phyloP scores from a whole-genome alignment of 2,888 invertebrate genomes.

The Protophormia terraenovae region DNA sequence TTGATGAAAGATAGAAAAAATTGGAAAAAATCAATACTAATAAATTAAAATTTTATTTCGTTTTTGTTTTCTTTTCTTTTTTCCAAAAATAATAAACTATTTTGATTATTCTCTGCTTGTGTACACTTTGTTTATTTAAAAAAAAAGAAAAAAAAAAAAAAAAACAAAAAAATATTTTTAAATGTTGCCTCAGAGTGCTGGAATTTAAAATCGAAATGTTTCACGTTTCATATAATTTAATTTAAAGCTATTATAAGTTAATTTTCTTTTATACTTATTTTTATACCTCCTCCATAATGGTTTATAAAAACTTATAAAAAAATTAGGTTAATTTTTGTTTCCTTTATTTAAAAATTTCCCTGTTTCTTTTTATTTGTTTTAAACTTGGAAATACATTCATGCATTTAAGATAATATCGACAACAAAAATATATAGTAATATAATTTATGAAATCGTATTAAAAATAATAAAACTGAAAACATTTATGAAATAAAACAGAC shows the following conservation, averaged over 20 bases:
- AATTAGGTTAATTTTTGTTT: conserved; percentile 27
- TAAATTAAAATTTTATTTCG: not conserved
- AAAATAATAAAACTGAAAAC: conserved; percentile 42
- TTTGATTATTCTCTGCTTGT: not conserved
- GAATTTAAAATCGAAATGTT: conserved; percentile 30
- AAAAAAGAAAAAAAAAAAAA: too few relatives aligned
- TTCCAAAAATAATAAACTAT: conserved; percentile 32
- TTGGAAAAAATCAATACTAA: not conserved
- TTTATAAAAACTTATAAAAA: not conserved
- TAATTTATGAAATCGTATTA: conserved; percentile 47
- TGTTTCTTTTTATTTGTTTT: not conserved
- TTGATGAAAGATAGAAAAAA: not conserved
- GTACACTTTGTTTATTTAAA: conserved; percentile 19
- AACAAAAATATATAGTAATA: conserved; percentile 5
- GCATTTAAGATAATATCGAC: conserved; percentile 25
- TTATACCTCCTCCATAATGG: not conserved
- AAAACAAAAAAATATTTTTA: conserved; percentile 9
- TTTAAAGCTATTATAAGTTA: not conserved
- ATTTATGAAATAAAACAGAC: conserved; percentile 66
- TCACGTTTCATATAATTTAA: conserved; percentile 20
- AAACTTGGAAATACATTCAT: not conserved
- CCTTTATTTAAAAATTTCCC: not conserved
- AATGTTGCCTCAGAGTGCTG: conserved; percentile 25
- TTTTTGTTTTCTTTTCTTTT: not conserved
- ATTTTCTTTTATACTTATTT: not conserved